Conservation (phyloP, 2,113 vertebrate genomes). For the cattle (Bos taurus) region DNA sequence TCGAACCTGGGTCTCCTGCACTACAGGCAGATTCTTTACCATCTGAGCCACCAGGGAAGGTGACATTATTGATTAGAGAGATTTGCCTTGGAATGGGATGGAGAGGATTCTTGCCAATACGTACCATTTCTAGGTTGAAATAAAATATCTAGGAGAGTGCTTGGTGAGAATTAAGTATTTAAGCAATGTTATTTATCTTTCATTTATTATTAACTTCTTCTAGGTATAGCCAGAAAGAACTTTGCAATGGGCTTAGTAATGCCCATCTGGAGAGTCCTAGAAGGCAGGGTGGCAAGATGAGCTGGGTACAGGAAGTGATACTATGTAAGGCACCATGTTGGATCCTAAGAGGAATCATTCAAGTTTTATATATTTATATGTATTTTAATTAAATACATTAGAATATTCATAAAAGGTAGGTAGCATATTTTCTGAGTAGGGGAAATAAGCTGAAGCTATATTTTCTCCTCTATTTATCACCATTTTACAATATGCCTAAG, state of each 20-base stretch:
- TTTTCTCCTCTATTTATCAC: background rate
- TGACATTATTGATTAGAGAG: background rate
- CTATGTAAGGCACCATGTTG: background rate
- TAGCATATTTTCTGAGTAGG: background rate
- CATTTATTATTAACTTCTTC: background rate
- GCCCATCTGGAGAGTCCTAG: background rate
- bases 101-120: background rate
- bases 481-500: background rate
- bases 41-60: background rate
- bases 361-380: background rate
- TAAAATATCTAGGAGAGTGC: background rate
- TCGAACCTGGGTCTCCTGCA: background rate
- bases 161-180: background rate
- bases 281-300: background rate
- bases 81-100: background rate
- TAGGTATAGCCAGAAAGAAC: background rate
- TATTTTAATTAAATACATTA: background rate
- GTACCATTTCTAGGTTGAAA: constrained; percentile 11
- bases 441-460: background rate
- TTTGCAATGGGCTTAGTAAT: background rate
- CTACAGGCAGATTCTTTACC: background rate
- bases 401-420: background rate
- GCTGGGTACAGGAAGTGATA: background rate
- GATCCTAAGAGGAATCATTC: background rate
- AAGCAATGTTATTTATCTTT: background rate